These are phyloP conservation scores for Drosophila lacicola DNA, from an alignment of 2,888 invertebrate genomes.

Conservation along the genomic window DNA sequence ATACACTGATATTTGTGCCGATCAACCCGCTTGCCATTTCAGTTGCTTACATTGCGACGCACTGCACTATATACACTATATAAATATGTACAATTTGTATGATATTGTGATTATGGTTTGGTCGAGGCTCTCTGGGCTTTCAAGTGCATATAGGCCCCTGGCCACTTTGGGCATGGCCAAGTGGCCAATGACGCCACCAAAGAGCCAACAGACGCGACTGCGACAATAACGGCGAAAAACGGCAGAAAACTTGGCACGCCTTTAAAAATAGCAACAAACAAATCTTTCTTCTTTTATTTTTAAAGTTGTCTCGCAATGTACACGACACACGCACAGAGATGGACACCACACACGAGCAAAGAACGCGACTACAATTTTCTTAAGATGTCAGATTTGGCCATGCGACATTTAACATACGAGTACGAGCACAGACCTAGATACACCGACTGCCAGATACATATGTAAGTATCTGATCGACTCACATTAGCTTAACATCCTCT, in stretches of 20 bases:
- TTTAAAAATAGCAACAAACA: conserved; percentile 80
- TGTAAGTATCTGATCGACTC: conserved; percentile 6
- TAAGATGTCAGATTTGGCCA: conserved; percentile 35
- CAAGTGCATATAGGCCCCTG: conserved; percentile 68
- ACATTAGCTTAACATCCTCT: background rate
- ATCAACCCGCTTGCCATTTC: conserved; percentile 73
- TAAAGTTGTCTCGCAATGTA: conserved; percentile 74
- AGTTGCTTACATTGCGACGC: conserved; percentile 65
- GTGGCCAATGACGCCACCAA: conserved; percentile 63
- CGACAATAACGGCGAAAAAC: conserved; percentile 19
- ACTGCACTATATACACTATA: conserved; percentile 26
- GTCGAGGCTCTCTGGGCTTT: conserved; percentile 45
- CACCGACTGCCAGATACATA: background rate
- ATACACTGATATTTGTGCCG: conserved; percentile 71
- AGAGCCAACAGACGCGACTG: conserved; percentile 31
- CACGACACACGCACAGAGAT: conserved; percentile 46
- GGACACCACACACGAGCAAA: conserved; percentile 29
- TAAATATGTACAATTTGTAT: conserved; percentile 20
- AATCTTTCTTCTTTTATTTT: conserved; percentile 78
- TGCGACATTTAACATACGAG: conserved; percentile 26
- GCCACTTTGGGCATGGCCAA: conserved; percentile 54
- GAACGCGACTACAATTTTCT: conserved; percentile 59
- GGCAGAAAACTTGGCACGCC: conserved; percentile 73
- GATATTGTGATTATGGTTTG: conserved; percentile 16
- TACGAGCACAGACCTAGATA: conserved; percentile 2